These are phyloP conservation scores for silkworm (Bombyx mori) DNA, from an alignment of 1,140 invertebrate species.

Conservation along the genomic window ASM3026992v2 NC_085116.1:8178501-8179000, in stretches of 20 bases:
- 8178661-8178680: too few relatives aligned
- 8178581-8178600: conserved; percentile 29
- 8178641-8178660: too few relatives aligned
- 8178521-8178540: conserved; percentile 66
- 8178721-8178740: too few relatives aligned
- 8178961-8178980: conserved; percentile 60
- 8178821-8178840: conserved; percentile 45
- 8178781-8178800: conserved; percentile 30
- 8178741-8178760: background rate
- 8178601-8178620: conserved; percentile 25
- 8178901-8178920: conserved; percentile 51
- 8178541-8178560: conserved; percentile 60
- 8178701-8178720: too few relatives aligned
- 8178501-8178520: conserved; percentile 71
- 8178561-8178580: conserved; percentile 35
- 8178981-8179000: conserved; percentile 64
- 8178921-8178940: conserved; percentile 41
- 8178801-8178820: conserved; percentile 28
- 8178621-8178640: too few relatives aligned
- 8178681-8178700: too few relatives aligned
- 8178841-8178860: conserved; percentile 59
- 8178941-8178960: conserved; percentile 39
- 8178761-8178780: conserved; percentile 12
- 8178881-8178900: conserved; percentile 51
- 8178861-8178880: conserved; percentile 63